These are phyloP conservation scores for Alaudala cheleensis DNA, from an alignment of 2,113 vertebrate species.

Conservation along the genomic window DNA sequence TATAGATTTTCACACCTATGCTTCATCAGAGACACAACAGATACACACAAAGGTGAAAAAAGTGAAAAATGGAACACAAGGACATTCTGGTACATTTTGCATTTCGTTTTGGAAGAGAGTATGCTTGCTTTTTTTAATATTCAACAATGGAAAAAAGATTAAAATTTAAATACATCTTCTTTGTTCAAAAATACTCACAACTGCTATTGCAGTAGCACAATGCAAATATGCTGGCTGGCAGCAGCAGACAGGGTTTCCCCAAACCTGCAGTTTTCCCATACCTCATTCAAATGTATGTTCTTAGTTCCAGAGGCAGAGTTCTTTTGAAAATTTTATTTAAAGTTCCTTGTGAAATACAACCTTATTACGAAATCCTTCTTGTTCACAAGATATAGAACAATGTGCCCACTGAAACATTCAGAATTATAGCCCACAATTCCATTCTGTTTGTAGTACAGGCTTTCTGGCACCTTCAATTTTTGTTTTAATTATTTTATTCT, in stretches of 20 bases:
- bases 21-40: not conserved
- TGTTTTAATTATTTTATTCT: slow-evolving; percentile 76
- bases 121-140: not conserved
- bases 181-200: not conserved
- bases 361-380: slow-evolving; percentile 64
- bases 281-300: not conserved
- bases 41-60: not conserved
- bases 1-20: not conserved
- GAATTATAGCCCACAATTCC: slow-evolving; percentile 63
- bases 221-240: not conserved
- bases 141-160: not conserved
- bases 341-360: slow-evolving; percentile 62
- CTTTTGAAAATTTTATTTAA: slow-evolving; percentile 55
- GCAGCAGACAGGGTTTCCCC: not conserved
- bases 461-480: slow-evolving; percentile 64
- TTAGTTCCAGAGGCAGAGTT: not conserved
- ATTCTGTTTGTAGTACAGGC: slow-evolving; percentile 62
- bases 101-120: not conserved
- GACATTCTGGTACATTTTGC: not conserved
- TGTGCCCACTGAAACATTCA: slow-evolving; percentile 52
- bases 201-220: not conserved
- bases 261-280: not conserved
- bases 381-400: slow-evolving; percentile 55
- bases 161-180: not conserved
- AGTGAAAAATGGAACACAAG: not conserved